Percentiles rank a stretch among this genome's conserved stretches.
Evolutionary conservation across 2,888 invertebrate species (phyloP).

Genomic region (Drosophila mulleri): DNA sequence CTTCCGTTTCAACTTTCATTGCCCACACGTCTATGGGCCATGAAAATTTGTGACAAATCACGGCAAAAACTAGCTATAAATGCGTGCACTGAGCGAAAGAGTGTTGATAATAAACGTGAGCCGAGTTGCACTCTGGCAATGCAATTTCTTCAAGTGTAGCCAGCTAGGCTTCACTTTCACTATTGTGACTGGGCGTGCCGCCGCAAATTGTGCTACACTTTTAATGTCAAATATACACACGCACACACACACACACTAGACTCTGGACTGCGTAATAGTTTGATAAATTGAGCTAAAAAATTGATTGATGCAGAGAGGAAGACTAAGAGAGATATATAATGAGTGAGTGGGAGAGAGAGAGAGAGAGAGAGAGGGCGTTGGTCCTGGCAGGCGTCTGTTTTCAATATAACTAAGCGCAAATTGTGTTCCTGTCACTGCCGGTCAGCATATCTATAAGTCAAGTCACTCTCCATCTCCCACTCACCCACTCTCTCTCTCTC

Average conservation of each 20-base stretch:
- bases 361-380: neutral
- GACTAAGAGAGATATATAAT: neutral
- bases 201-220: conserved; percentile 63
- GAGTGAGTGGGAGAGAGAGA: neutral
- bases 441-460: conserved; percentile 66
- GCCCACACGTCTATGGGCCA: conserved; percentile 31
- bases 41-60: conserved; percentile 51
- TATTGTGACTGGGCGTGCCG: conserved; percentile 53
- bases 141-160: conserved; percentile 11
- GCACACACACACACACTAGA: neutral
- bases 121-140: neutral
- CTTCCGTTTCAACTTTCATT: conserved; percentile 6
- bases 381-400: conserved; percentile 32
- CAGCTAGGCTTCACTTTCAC: neutral
- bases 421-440: conserved; percentile 51
- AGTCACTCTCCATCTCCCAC: conserved; percentile 12
- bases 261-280: conserved; percentile 59
- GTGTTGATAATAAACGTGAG: neutral
- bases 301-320: conserved; percentile 70
- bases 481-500: neutral
- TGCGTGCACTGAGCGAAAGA: neutral
- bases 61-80: conserved; percentile 24
- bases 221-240: conserved; percentile 45
- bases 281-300: conserved; percentile 77
- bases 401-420: conserved; percentile 51